These are phyloP conservation scores for Acanthosepion lycidas DNA, from an alignment of 2,888 invertebrate species.

Conservation along the genomic window DNA sequence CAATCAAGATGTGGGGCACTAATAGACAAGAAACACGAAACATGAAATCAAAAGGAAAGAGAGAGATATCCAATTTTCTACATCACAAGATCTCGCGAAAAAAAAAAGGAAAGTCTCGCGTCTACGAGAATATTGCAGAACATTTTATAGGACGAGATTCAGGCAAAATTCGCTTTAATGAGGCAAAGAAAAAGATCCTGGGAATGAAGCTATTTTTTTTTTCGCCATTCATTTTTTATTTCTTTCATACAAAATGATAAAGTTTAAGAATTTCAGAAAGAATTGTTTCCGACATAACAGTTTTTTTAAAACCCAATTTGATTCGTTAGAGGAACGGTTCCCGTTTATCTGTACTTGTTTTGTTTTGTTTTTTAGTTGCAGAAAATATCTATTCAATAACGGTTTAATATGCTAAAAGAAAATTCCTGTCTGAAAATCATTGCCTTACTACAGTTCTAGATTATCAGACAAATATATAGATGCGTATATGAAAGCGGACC, in stretches of 20 bases:
- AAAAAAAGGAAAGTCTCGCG: background rate
- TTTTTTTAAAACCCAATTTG: background rate
- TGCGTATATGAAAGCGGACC: background rate
- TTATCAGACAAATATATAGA: background rate
- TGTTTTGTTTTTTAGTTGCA: background rate
- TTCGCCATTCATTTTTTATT: background rate
- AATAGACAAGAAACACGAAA: background rate
- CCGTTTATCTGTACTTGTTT: background rate
- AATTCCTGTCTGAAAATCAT: background rate
- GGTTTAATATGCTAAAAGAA: background rate
- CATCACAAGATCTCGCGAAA: background rate
- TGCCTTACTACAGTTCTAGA: background rate
- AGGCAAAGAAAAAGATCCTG: background rate
- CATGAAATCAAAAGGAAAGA: background rate
- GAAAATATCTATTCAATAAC: background rate
- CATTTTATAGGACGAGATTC: background rate
- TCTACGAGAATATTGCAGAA: background rate
- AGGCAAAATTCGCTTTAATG: background rate
- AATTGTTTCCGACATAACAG: background rate
- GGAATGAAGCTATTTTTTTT: background rate
- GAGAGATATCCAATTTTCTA: background rate
- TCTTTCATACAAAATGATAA: background rate
- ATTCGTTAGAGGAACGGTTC: background rate
- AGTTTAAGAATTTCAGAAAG: background rate
- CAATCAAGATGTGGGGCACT: background rate